Base-by-base conservation (phyloP, 1,140 invertebrate species). In the Drosophila malerkotliana region DNA sequence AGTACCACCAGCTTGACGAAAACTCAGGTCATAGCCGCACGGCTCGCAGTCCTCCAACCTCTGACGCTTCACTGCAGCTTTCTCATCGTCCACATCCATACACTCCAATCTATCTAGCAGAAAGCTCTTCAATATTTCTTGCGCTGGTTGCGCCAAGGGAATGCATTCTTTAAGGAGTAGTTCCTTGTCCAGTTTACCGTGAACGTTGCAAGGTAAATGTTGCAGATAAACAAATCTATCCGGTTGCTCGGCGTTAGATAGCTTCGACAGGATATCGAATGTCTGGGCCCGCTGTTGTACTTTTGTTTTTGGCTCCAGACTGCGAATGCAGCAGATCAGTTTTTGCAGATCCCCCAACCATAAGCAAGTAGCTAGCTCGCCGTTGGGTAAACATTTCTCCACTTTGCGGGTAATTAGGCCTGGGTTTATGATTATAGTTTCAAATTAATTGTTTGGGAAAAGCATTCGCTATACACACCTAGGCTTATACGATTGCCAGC, bases 131-230 rank as follows among this genome's bases (percentile, higher is more conserved):
- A 91, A 57, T 53, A 91, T 87, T 44, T 83, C 64, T 24, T 80
- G 67, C 1, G 79, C 76, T 1, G 75, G 71, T 39, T 81, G 64
- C 0, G 74, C 83, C 14, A 87, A 15, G 0, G 77, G 61, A 0
- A 72, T 68, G 18, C 83, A 87, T 24, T 82, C 75, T 15, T 79
- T 82, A 1, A 87, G 53, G 12, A 78, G 51, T 21, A 71, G 54
- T 34, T 62, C 41, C 26, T 83, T 77, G 59, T 85, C 77, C 32
- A 92, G 49, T 66, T 93, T 93, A 79, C 94, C 94, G 85, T 94
- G 93, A 24, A 69, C 67, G 32, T 92, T 93, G 18, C 93, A 79
- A 5, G 93, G 93, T 32, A 94, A 82, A 21, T 88, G 54, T 12
- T 90, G 53, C 1, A 92, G 57, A 32, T 78, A 60, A 5, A 91